Conservation (phyloP, 2,113 vertebrate genomes). For the Butastur rufipennis region DNA sequence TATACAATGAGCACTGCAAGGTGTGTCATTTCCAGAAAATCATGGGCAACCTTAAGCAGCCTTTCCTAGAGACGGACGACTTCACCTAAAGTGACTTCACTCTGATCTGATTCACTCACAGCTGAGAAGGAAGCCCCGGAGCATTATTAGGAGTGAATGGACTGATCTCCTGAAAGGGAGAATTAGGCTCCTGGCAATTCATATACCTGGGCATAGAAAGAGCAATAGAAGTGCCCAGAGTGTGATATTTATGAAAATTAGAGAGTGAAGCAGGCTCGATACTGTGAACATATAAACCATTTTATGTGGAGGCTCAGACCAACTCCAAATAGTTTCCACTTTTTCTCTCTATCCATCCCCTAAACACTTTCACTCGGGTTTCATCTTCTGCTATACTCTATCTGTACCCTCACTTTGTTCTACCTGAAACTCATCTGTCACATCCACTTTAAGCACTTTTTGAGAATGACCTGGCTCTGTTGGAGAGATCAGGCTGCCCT, state of each 20-base stretch:
- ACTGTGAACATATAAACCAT: not conserved
- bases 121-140: not conserved
- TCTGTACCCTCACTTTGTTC: not conserved
- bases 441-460: not conserved
- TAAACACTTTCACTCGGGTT: not conserved
- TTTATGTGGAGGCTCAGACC: not conserved
- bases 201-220: not conserved
- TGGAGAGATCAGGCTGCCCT: not conserved
- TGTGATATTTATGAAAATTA: not conserved
- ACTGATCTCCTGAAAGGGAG: not conserved
- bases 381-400: not conserved
- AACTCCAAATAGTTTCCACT: not conserved
- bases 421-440: not conserved
- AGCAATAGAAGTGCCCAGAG: not conserved
- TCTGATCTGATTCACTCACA: not conserved
- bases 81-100: not conserved
- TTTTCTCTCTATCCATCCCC: not conserved
- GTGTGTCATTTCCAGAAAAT: not conserved
- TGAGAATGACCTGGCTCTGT: not conserved
- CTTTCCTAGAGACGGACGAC: not conserved
- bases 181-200: not conserved
- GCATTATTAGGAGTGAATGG: fast-evolving
- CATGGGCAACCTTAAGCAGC: not conserved
- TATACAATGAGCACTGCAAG: not conserved
- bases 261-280: not conserved